These are phyloP conservation scores for Cylloceria caligata DNA, from an alignment of 2,888 invertebrate species.

Conservation along the genomic window DNA sequence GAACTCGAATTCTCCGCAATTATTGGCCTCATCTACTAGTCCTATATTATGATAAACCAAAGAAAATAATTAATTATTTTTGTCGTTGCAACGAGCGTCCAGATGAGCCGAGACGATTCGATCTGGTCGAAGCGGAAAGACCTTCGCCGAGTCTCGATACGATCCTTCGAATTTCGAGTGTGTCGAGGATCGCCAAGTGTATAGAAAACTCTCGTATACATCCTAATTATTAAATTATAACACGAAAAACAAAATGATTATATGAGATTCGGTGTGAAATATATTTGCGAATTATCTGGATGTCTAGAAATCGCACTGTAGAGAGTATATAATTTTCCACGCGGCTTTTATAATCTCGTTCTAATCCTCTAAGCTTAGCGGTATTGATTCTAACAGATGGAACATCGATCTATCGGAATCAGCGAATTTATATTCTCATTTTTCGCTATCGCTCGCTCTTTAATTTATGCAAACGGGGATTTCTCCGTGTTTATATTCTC, in stretches of 20 bases:
- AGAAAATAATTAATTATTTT: constrained; percentile 60
- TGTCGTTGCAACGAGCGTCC: constrained; percentile 45
- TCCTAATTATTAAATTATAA: constrained; percentile 35
- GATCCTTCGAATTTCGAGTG: constrained; percentile 34
- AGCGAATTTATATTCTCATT: not conserved
- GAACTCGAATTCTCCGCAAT: constrained; percentile 35
- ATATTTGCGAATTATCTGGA: constrained; percentile 50
- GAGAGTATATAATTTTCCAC: constrained; percentile 18
- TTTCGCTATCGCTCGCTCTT: not conserved
- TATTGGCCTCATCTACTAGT: constrained; percentile 57
- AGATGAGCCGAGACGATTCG: constrained; percentile 36
- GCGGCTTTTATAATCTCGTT: constrained; percentile 36
- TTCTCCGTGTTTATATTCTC: not conserved
- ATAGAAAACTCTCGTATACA: constrained; percentile 35
- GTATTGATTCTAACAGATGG: not conserved
- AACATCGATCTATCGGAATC: too few species aligned
- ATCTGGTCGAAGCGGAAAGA: constrained; percentile 44
- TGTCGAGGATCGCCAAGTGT: constrained; percentile 20
- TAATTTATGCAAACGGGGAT: not conserved
- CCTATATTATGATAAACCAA: constrained; percentile 36
- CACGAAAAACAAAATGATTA: constrained; percentile 10
- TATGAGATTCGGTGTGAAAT: constrained; percentile 25
- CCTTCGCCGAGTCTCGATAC: constrained; percentile 20
- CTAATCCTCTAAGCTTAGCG: constrained; percentile 12
- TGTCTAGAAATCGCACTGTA: constrained; percentile 36